Base-by-base conservation (phyloP, 2,797 vertebrate genomes). In the Amazonetta brasiliensis region DNA sequence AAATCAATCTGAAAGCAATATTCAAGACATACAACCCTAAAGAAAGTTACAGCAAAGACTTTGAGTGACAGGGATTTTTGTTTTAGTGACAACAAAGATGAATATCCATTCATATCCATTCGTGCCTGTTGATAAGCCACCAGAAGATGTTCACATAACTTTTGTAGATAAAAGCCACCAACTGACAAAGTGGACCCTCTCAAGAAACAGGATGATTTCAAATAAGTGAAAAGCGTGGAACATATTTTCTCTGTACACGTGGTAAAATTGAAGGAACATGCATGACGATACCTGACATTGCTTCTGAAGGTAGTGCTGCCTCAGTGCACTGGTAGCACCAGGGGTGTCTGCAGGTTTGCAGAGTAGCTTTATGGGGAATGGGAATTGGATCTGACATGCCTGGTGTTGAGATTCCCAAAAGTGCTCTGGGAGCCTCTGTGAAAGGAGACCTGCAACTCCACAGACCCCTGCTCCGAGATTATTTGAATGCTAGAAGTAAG, bases 401-500 rank as follows among this genome's bases (percentile, higher is more conserved):
- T 30, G n/a, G 3, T 41, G 12, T 2, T 52, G 39, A 89, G 30
- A 12, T 39, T 48, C 9, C 7, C 12, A 20, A 31, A 30, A 3
- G 6, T 17, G 37, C 37, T 23, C 6, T 28, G 43, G 64, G 48
- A 77, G 28, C 26, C 23, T 46, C 12, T 82, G 54, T 35, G 59
- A 62, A 69, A 3, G 23, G 26, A 63, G 18, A 79, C 20, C 17
- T 69, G 44, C 31, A 86, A 19, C 16, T 37, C 41, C 33, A 10
- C 8, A 5, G 19, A 25, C 21, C 55, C 30, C 52, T 5, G 19
- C 30, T 68, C 39, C 12, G 28, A 64, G 39, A 17, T 8, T 11
- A 28, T 3, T 0, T 0, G 21, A 41, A 19, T 2, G 22, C 11
- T 22, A 84, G 39, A 6, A 71, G 26, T 7, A 59, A 59, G 41